These are phyloP conservation scores for Potamarius usumacintae DNA, from an alignment of 2,113 vertebrate genomes.

Conservation along the genomic window DNA sequence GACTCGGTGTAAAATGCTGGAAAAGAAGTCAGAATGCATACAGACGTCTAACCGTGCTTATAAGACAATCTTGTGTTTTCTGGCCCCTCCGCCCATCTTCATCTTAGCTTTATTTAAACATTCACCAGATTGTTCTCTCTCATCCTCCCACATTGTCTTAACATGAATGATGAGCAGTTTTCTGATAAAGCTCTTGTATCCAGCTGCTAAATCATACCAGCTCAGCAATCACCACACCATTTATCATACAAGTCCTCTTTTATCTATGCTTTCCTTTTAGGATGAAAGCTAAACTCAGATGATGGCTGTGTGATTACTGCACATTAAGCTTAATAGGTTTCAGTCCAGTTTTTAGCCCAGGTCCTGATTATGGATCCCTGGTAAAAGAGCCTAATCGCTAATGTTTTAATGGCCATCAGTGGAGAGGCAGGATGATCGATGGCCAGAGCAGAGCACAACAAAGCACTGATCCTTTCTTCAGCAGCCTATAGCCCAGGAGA, in stretches of 20 bases:
- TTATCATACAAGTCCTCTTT: conserved; percentile 10
- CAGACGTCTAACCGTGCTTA: neutral
- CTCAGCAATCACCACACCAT: neutral
- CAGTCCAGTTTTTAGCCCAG: conserved; percentile 30
- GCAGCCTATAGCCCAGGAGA: conserved; percentile 35
- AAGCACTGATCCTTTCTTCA: conserved; percentile 36
- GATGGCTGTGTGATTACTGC: conserved; percentile 24
- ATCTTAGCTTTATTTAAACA: conserved; percentile 1
- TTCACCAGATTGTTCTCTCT: neutral
- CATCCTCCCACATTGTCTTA: neutral
- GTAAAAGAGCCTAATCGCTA: conserved; percentile 17
- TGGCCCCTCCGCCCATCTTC: neutral
- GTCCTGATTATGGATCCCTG: conserved; percentile 22
- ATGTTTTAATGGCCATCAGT: conserved; percentile 46
- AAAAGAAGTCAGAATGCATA: neutral
- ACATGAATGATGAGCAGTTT: conserved; percentile 5
- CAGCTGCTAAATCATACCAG: conserved; percentile 11
- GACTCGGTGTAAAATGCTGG: neutral
- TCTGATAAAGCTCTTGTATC: neutral
- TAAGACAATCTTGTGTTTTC: neutral
- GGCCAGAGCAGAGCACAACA: conserved; percentile 23
- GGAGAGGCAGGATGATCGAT: conserved; percentile 43
- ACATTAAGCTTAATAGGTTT: conserved; percentile 40
- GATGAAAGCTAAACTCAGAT: conserved; percentile 22
- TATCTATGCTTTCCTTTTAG: conserved; percentile 17